Percentiles rank a stretch among this genome's conserved stretches.
Conservation (phyloP, 2,797 vertebrate species). For the Miichthys miiuy region DNA sequence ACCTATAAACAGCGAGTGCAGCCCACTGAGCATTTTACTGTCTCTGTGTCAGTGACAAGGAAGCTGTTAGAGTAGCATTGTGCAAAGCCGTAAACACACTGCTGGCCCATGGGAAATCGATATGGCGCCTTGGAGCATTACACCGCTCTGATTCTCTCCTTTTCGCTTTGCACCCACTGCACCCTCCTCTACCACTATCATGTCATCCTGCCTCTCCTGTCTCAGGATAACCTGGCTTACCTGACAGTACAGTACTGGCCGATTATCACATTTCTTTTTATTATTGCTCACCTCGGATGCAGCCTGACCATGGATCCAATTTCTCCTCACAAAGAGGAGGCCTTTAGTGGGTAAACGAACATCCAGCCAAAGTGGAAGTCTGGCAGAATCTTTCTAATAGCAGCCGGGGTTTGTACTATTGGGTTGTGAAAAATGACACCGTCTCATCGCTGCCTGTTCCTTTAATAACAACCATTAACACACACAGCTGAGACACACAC, state of each 20-base stretch:
- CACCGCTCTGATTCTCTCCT: conserved; percentile 62
- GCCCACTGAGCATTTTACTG: conserved; percentile 62
- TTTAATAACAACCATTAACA: conserved; percentile 59
- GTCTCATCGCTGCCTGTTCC: conserved; percentile 47
- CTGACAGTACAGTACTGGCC: conserved; percentile 38
- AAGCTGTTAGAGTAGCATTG: conserved; percentile 71
- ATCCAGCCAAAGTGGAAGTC: conserved; percentile 44
- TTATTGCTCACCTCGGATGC: conserved; percentile 37
- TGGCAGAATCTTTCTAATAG: conserved; percentile 29
- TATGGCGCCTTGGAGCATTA: conserved; percentile 65
- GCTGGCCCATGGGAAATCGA: conserved; percentile 72
- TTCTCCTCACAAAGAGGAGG: conserved; percentile 53
- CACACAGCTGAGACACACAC: conserved; percentile 15
- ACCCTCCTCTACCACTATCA: conserved; percentile 30
- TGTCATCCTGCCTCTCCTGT: conserved; percentile 29
- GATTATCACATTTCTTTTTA: conserved; percentile 56
- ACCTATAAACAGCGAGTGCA: conserved; percentile 34
- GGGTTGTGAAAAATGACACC: conserved; percentile 53
- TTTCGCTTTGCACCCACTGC: conserved; percentile 49
- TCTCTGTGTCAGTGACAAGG: conserved; percentile 58
- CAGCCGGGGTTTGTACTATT: conserved; percentile 25
- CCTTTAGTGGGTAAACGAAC: conserved; percentile 41
- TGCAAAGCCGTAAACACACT: conserved; percentile 69
- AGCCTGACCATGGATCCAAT: conserved; percentile 43
- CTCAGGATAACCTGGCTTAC: conserved; percentile 52